Conservation (phyloP, 2,113 vertebrate genomes). For the Coreoperca whiteheadi region DNA sequence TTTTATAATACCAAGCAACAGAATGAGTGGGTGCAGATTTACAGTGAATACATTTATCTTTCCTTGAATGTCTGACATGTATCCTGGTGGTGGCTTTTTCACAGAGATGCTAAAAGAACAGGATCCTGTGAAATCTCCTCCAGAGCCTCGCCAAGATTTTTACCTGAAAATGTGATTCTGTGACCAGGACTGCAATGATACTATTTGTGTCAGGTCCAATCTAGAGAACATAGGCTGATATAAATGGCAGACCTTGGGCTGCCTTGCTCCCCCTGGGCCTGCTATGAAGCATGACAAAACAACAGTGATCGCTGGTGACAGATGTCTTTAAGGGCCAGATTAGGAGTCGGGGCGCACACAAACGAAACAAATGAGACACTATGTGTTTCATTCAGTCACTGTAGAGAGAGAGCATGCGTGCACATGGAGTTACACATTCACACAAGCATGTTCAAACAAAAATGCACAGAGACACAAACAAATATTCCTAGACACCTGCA, state of each 20-base stretch:
- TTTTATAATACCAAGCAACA: slow-evolving; percentile 57
- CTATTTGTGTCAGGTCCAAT: slow-evolving; percentile 86
- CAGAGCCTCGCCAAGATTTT: slow-evolving; percentile 71
- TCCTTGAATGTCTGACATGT: slow-evolving; percentile 72
- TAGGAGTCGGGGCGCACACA: slow-evolving; percentile 82
- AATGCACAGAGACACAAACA: slow-evolving; percentile 39
- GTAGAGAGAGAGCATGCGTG: slow-evolving; percentile 47
- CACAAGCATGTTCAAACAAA: slow-evolving; percentile 39
- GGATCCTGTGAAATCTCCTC: slow-evolving; percentile 73
- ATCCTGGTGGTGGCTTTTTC: slow-evolving; percentile 67
- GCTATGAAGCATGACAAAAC: slow-evolving; percentile 87
- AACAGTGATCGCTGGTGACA: slow-evolving; percentile 87
- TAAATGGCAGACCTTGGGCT: slow-evolving; percentile 85
- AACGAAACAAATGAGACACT: slow-evolving; percentile 83
- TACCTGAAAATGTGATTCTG: slow-evolving; percentile 84
- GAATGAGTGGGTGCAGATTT: slow-evolving; percentile 79
- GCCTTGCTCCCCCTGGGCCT: slow-evolving; percentile 75
- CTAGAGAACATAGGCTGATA: slow-evolving; percentile 81
- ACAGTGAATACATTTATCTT: slow-evolving; percentile 68
- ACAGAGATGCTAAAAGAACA: slow-evolving; percentile 65
- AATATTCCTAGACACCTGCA: slow-evolving; percentile 61
- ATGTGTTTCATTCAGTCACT: slow-evolving; percentile 71
- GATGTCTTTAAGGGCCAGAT: slow-evolving; percentile 88
- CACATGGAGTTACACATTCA: slow-evolving; percentile 37
- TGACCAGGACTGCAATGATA: slow-evolving; percentile 77